These are phyloP conservation scores for Athalia circularis DNA, from an alignment of 2,888 invertebrate species.

Conservation along the genomic window DNA sequence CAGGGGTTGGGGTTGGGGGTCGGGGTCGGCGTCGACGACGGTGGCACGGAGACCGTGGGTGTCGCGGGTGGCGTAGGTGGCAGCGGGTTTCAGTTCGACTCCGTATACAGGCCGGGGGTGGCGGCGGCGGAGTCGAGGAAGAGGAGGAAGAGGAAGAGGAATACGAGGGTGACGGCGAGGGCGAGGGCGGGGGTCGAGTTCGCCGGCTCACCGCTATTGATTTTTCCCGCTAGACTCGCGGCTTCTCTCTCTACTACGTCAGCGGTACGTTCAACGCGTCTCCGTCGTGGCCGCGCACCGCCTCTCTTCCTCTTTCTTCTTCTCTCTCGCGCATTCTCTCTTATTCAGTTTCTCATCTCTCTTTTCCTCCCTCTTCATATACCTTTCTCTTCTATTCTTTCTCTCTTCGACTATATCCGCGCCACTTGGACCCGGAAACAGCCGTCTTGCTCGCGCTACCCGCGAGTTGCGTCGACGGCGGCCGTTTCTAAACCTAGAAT, in stretches of 20 bases:
- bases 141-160: conserved; percentile 50
- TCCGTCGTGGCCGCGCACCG: conserved; percentile 51
- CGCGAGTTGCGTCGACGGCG: background rate
- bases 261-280: conserved; percentile 34
- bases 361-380: conserved; percentile 46
- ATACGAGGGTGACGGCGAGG: conserved; percentile 48
- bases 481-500: too few relatives aligned
- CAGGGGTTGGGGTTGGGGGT: background rate
- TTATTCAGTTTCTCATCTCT: conserved; percentile 49
- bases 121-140: conserved; percentile 42
- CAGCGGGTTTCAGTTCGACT: conserved; percentile 63
- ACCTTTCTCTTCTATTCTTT: conserved; percentile 45
- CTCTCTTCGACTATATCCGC: conserved; percentile 49
- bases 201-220: conserved; percentile 73
- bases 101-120: conserved; percentile 44
- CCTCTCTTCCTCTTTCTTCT: conserved; percentile 47
- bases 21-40: background rate
- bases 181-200: conserved; percentile 67
- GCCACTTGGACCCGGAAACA: conserved; percentile 39
- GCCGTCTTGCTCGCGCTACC: conserved; percentile 48
- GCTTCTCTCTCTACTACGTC: conserved; percentile 67
- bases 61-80: conserved; percentile 51
- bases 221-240: conserved; percentile 73
- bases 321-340: conserved; percentile 51
- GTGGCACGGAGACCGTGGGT: conserved; percentile 24